Conservation (phyloP, 2,113 vertebrate genomes). For the Lamprotornis superbus region DNA sequence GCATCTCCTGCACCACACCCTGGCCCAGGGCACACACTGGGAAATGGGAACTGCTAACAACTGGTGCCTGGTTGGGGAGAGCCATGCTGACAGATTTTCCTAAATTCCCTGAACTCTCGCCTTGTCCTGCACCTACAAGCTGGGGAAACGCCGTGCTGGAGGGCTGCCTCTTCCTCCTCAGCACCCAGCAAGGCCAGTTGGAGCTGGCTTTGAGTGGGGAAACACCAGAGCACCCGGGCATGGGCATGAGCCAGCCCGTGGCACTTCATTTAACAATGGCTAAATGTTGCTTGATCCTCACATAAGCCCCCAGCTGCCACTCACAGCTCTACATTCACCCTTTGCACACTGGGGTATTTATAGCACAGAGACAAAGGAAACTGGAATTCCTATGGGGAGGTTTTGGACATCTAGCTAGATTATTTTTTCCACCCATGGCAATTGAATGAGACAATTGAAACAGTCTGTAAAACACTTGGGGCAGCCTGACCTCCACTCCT, state of each 20-base stretch:
- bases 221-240: background rate
- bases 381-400: conserved; percentile 29
- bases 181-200: fast-evolving
- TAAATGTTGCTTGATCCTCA: background rate
- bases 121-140: background rate
- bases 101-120: background rate
- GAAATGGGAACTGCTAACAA: background rate
- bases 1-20: background rate
- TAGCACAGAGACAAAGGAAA: conserved; percentile 50
- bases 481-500: background rate
- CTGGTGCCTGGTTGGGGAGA: fast-evolving
- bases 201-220: background rate
- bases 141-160: fast-evolving
- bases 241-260: background rate
- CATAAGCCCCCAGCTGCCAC: conserved; percentile 46
- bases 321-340: conserved; percentile 25
- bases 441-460: conserved; percentile 1
- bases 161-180: background rate
- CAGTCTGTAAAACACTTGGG: background rate
- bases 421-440: background rate
- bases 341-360: conserved; percentile 50
- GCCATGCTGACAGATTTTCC: background rate
- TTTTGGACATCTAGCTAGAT: background rate
- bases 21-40: fast-evolving
- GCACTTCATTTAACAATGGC: conserved; percentile 53